Evolutionary conservation across 1,140 invertebrate species (phyloP), one percentile per base, ranked within the genome.

Genomic region (Zophobas atratus): DNA sequence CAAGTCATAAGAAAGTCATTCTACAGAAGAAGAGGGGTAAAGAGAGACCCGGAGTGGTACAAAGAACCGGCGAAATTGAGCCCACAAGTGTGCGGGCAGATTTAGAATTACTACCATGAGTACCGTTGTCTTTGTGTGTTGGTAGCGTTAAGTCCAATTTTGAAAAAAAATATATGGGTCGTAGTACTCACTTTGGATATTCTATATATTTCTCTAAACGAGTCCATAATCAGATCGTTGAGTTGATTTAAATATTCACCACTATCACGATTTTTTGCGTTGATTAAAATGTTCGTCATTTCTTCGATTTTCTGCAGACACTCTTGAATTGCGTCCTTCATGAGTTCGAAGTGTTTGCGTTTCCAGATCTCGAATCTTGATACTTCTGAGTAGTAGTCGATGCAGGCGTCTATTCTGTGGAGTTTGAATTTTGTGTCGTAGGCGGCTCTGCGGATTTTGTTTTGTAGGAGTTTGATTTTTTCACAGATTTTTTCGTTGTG

Each of bases 11-110:
- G 82, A 55, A 72, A 85, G 33, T 83, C 84, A 32, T 86, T 86
- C 74, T 86, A 86, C 70, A 77, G 86, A 70, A 81, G 84, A 76
- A 81, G 80, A 32, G 84, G 83, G 5, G 79, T 85, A 38, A 81
- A 75, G 38, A 78, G 79, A 35, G 86, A 86, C 77, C 85, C 85
- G 0, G 83, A 85, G 41, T 86, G 84, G 84, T 85, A 86, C 51
- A 81, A 76, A 51, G 77, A 83, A 75, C 86, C 86, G 2, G 77
- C 81, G 0, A 76, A 74, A 33, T 78, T 83, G 33, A 84, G 82
- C 73, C 84, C 84, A 34, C 82, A 81, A 6, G 77, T 85, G 56
- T 86, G 85, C 41, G 82, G 79, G 57, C 75, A 39, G 4, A 53
- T 79, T 1, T 79, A 67, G 67, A n/a, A 20, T 20, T 20, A 20